phyloP scores from a whole-genome alignment of 2,888 invertebrate species.

The Zeuzera pyrina region DNA sequence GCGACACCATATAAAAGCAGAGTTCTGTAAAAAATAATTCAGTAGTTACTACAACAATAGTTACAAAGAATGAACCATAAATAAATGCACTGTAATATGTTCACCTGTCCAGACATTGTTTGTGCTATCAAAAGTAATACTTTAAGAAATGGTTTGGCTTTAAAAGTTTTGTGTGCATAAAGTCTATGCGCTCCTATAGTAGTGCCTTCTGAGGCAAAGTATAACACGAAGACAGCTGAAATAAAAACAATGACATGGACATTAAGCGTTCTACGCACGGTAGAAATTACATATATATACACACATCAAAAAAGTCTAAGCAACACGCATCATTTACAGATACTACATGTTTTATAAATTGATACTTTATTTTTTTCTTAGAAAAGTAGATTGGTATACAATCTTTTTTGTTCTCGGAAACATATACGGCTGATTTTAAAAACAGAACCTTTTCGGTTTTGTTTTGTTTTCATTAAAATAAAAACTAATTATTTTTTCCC shows the following conservation, averaged over 20 bases:
- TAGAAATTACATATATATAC: no score
- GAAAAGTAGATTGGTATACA: no score
- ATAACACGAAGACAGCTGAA: constrained; percentile 27
- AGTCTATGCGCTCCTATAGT: constrained; percentile 87
- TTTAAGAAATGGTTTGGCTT: constrained; percentile 76
- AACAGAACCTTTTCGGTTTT: no score
- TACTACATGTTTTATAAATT: no score
- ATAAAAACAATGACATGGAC: constrained; percentile 13
- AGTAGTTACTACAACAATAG: background rate
- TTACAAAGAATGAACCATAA: background rate
- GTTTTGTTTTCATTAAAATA: no score
- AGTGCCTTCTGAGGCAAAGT: constrained; percentile 71
- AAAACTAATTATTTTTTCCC: no score
- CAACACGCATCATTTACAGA: no score
- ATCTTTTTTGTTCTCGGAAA: no score
- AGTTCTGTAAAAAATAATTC: constrained; percentile 58
- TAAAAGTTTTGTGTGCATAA: constrained; percentile 85
- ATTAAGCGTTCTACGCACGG: no score
- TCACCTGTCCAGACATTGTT: constrained; percentile 84
- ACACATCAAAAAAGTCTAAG: no score
- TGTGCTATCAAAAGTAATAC: constrained; percentile 76
- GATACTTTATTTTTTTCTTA: no score
- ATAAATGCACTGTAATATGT: background rate
- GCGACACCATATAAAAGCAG: constrained; percentile 77
- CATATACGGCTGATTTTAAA: no score